Conservation (phyloP, 1,140 invertebrate genomes). For the Scaptomyza montana region DNA sequence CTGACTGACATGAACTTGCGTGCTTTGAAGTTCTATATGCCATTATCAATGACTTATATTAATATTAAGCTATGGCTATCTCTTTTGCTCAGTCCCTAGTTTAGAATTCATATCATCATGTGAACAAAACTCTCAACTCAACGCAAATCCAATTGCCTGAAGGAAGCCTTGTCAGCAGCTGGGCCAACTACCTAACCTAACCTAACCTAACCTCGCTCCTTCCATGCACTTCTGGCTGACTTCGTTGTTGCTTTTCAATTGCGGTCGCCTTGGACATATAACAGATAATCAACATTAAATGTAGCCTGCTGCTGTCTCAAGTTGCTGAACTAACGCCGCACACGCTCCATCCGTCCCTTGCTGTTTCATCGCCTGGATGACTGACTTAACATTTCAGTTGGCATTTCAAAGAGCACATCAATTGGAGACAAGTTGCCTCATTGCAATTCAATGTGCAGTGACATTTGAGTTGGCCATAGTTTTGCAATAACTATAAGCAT, state of each 20-base stretch:
- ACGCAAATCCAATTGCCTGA: slow-evolving; percentile 13
- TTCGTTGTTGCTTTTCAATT: slow-evolving; percentile 29
- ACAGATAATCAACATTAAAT: slow-evolving; percentile 24
- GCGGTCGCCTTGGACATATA: slow-evolving; percentile 14
- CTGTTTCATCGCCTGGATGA: background rate
- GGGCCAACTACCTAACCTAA: no score
- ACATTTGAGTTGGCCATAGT: slow-evolving; percentile 38
- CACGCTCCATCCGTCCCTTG: background rate
- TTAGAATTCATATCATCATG: slow-evolving; percentile 14
- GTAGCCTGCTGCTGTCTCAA: slow-evolving; percentile 7
- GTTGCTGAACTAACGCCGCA: background rate
- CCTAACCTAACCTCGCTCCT: background rate
- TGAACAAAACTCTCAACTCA: slow-evolving; percentile 6
- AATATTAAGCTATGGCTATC: slow-evolving; percentile 1
- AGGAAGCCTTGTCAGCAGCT: background rate
- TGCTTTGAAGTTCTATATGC: slow-evolving; percentile 7
- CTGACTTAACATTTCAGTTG: slow-evolving; percentile 21
- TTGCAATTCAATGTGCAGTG: slow-evolving; percentile 40
- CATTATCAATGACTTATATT: slow-evolving; percentile 27
- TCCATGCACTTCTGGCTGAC: slow-evolving; percentile 6
- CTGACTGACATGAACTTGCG: background rate
- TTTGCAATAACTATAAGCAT: slow-evolving; percentile 68
- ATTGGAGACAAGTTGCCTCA: slow-evolving; percentile 22
- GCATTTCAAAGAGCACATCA: slow-evolving; percentile 24
- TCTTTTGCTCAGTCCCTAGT: background rate